These are phyloP conservation scores for Hoplostethus atlanticus DNA, from an alignment of 2,797 vertebrate genomes.

Conservation along the genomic window DNA sequence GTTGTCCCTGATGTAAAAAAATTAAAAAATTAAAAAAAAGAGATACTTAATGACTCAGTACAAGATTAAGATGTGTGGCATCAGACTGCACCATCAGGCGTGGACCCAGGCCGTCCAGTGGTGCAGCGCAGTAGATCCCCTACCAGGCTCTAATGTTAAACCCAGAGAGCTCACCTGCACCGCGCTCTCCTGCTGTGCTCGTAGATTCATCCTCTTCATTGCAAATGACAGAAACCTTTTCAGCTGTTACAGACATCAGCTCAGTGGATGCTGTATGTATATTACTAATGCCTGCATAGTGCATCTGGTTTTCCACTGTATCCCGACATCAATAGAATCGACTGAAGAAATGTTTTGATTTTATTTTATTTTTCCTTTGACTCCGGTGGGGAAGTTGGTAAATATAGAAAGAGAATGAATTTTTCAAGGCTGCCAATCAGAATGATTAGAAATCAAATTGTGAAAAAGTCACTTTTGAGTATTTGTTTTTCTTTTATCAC, in stretches of 20 bases:
- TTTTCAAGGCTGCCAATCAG: constrained; percentile 92
- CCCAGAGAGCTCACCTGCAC: no score
- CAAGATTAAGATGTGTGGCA: constrained; percentile 26
- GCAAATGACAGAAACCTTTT: constrained; percentile 12
- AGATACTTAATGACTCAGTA: constrained; percentile 15
- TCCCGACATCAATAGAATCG: constrained; percentile 81
- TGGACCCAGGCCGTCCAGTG: constrained; percentile 17
- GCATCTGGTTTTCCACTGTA: constrained; percentile 85
- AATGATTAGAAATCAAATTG: constrained; percentile 85
- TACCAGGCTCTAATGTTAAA: not conserved
- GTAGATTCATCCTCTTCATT: constrained; percentile 29
- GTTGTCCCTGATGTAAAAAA: constrained; percentile 20
- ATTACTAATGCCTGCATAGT: constrained; percentile 59
- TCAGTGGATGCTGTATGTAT: constrained; percentile 34
- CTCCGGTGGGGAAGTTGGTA: constrained; percentile 71
- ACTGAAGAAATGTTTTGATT: constrained; percentile 84
- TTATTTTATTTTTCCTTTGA: constrained; percentile 32
- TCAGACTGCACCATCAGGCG: not conserved
- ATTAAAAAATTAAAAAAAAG: no score
- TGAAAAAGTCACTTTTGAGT: constrained; percentile 83
- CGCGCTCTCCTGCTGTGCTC: constrained; percentile 40
- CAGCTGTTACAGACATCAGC: constrained; percentile 53
- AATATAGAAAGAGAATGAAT: constrained; percentile 65
- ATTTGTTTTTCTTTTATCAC: constrained; percentile 80
- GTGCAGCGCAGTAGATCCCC: constrained; percentile 5